Conservation (phyloP, 2,113 vertebrate species). For the Syrmaticus mikado region DNA sequence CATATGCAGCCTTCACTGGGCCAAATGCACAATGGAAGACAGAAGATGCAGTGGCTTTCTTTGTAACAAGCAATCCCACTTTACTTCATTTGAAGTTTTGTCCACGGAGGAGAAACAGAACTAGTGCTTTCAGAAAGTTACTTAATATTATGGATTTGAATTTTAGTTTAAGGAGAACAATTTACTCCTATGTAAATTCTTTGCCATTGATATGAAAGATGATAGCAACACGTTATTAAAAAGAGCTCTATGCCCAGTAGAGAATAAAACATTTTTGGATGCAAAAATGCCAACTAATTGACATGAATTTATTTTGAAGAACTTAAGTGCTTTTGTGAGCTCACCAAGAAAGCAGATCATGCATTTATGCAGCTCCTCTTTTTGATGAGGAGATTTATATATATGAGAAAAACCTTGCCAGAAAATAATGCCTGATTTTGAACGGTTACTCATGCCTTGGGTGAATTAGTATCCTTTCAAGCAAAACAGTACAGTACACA, state of each 20-base stretch:
- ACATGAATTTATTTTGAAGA: neutral
- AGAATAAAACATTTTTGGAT: neutral
- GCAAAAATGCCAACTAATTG: neutral
- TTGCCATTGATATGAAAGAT: neutral
- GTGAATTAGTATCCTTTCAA: neutral
- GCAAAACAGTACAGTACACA: slow-evolving; percentile 36
- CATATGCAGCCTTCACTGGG: neutral
- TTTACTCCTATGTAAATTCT: neutral
- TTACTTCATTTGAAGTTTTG: neutral
- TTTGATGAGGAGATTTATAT: neutral
- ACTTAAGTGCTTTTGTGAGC: neutral
- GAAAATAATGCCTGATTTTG: neutral
- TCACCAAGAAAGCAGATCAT: neutral
- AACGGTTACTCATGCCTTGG: neutral
- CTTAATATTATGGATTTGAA: neutral
- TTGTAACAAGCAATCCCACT: neutral
- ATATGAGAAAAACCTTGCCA: neutral
- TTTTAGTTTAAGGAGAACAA: neutral
- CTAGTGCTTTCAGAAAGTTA: neutral
- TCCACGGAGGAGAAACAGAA: neutral
- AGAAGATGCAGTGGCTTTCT: neutral
- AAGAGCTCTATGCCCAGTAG: neutral
- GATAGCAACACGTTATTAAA: neutral
- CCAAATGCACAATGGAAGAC: neutral
- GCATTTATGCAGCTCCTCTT: neutral